Base-by-base conservation (phyloP, 2,797 vertebrate genomes). In the Neoniphon sammara region DNA sequence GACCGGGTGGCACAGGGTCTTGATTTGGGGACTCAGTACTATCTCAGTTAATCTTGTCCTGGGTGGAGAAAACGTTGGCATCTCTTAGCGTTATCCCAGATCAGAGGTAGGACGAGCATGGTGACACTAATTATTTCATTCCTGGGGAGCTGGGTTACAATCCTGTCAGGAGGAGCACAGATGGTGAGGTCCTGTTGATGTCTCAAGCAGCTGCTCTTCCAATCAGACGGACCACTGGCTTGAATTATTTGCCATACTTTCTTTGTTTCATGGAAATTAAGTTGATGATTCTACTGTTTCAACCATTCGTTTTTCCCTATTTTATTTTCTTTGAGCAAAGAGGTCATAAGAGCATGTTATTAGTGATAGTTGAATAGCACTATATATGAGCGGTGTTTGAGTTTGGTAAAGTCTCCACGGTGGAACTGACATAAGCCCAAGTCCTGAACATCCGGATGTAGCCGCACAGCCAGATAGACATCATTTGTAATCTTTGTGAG, bases 61-160 rank as follows among this genome's bases (percentile, higher is more conserved):
- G 77, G 80, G 75, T 57, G 66, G 79, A 64, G 66, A 80, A 58
- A 85, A 66, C 55, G 75, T 80, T 76, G 68, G 78, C 78, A 81
- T 85, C 83, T 88, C 82, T 87, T 73, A 70, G 64, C 53, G 66
- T 73, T 66, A 66, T 67, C 65, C 64, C n/a, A 61, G 81, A 89
- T 88, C 78, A 86, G 84, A 64, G 59, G 42, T 79, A 78, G 30
- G 31, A 82, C 69, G 60, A 70, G 70, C 82, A 80, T 21, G 52
- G 80, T 50, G 67, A 80, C 47, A 63, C 72, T 89, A 83, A 87
- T 87, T 75, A 88, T 83, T 91, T 87, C 47, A 88, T 89, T 88
- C 81, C 82, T 76, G 66, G 42, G 52, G 80, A 84, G 75, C 57
- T 50, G 50, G 59, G 68, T 36, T 67, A 60, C 80, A 85, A 88